These are phyloP conservation scores for Danio tinwini DNA, from an alignment of 2,797 vertebrate species.

Conservation along the genomic window DNA sequence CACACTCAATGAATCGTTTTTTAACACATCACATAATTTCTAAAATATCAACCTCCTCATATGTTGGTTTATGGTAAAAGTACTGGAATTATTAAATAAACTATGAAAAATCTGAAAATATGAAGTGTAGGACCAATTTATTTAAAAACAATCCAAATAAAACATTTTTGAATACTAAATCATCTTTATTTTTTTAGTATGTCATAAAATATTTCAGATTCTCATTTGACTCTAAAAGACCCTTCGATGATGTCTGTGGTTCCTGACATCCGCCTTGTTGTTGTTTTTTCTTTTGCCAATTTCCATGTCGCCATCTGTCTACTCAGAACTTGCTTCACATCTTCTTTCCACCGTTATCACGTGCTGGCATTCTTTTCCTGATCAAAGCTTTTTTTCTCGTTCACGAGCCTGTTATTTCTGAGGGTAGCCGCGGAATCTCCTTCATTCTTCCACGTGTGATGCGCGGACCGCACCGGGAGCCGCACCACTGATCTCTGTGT, in stretches of 20 bases:
- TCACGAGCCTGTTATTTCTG: slow-evolving; percentile 24
- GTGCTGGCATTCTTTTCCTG: slow-evolving; percentile 13
- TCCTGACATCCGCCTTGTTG: background rate
- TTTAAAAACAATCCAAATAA: too few relatives aligned
- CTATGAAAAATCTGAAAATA: too few relatives aligned
- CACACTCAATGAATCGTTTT: too few relatives aligned
- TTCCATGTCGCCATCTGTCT: slow-evolving; percentile 13
- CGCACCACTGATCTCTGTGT: background rate
- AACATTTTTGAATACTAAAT: too few relatives aligned
- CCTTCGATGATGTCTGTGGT: background rate
- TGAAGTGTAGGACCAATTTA: too few relatives aligned
- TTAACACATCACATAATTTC: too few relatives aligned
- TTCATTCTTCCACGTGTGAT: slow-evolving; percentile 34
- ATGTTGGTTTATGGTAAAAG: too few relatives aligned
- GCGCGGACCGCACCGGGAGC: background rate
- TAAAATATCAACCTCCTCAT: too few relatives aligned
- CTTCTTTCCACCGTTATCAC: slow-evolving; percentile 17
- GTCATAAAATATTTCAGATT: too few relatives aligned
- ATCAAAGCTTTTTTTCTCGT: background rate
- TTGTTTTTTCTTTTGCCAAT: background rate
- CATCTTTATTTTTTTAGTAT: too few relatives aligned
- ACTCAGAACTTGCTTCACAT: background rate
- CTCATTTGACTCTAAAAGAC: background rate
- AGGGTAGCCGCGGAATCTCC: slow-evolving; percentile 34
- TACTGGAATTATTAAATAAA: too few relatives aligned